Base-by-base conservation (phyloP, 2,888 invertebrate genomes). In the Hedychridium roseum region DNA sequence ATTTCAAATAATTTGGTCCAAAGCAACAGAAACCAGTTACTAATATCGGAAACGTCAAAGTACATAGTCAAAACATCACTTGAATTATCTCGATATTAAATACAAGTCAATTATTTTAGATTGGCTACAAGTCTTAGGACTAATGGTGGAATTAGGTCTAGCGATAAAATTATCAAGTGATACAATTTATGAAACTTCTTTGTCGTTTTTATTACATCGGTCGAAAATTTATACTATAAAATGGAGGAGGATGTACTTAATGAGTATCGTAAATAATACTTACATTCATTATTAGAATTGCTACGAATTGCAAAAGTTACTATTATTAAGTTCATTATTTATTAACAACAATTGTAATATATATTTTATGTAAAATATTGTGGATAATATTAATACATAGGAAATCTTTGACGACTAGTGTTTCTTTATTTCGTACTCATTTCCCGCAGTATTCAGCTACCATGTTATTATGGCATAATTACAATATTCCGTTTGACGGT, bases 301-400 rank as follows among this genome's bases (percentile, higher is more conserved):
- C 28, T 31, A 50, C 43, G 42, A 44, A 28, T 6, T 16, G 23
- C n/a, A 42, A 34, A 34, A 40, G 41, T 23, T 47, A 41, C 28
- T 18, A 44, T 41, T 52, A 54, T 20, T 47, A 49, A 39, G 46
- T 57, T 55, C 51, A 58, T 66, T 68, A 69, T 68, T 65, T 66
- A 68, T 68, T 61, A 61, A 66, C 59, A 60, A 65, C 60, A 60
- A 65, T 64, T 72, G 72, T 72, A 72, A 72, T 66, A 72, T 68
- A 68, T 73, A 71, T 71, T 70, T 73, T 71, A 71, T 73, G 73
- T 73, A 73, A 72, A 68, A 70, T 72, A 73, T 68, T 72, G 71
- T 71, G 67, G 66, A 71, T 71, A 73, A 64, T 57, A 68, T 57
- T 64, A 68, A 67, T 63, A 58, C 53, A 65, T 54, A 64, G 42